These are phyloP conservation scores for Archaeoteleia sp. DNA, from an alignment of 2,888 invertebrate species.

Conservation along the genomic window DNA sequence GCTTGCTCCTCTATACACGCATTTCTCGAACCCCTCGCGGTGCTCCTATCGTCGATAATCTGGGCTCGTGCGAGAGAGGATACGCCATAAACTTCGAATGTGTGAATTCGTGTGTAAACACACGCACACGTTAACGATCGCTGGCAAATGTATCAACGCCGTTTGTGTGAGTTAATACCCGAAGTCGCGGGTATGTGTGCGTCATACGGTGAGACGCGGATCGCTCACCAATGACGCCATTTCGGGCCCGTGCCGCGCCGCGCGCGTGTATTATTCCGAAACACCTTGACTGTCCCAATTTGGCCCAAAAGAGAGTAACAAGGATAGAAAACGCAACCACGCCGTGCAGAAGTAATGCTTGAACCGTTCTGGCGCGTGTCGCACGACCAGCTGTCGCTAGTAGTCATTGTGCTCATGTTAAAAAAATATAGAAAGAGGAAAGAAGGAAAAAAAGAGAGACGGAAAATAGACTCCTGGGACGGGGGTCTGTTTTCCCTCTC, in stretches of 20 bases:
- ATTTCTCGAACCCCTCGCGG: constrained; percentile 41
- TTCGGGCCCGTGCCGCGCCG: constrained; percentile 29
- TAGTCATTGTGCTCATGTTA: constrained; percentile 60
- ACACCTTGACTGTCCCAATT: constrained; percentile 49
- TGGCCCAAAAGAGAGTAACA: constrained; percentile 20
- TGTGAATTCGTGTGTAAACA: constrained; percentile 20
- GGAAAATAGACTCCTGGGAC: constrained; percentile 25
- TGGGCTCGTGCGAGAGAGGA: constrained; percentile 24
- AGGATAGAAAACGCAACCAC: constrained; percentile 27
- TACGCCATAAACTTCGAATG: constrained; percentile 26
- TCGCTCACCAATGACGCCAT: constrained; percentile 43
- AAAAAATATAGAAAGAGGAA: constrained; percentile 39
- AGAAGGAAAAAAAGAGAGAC: constrained; percentile 21
- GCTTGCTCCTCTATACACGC: constrained; percentile 15
- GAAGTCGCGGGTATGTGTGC: neutral
- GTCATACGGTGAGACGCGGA: constrained; percentile 1
- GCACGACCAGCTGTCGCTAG: constrained; percentile 63
- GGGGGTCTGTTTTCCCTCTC: too few relatives aligned
- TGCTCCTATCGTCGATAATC: constrained; percentile 42
- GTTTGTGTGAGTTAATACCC: constrained; percentile 9
- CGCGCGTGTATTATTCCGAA: constrained; percentile 25
- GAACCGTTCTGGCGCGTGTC: constrained; percentile 68
- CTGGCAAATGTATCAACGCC: too few relatives aligned
- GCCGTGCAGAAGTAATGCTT: constrained; percentile 42
- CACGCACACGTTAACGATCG: too few relatives aligned